These are phyloP conservation scores for Mamestra configurata DNA, from an alignment of 1,140 invertebrate species.

Conservation along the genomic window DNA sequence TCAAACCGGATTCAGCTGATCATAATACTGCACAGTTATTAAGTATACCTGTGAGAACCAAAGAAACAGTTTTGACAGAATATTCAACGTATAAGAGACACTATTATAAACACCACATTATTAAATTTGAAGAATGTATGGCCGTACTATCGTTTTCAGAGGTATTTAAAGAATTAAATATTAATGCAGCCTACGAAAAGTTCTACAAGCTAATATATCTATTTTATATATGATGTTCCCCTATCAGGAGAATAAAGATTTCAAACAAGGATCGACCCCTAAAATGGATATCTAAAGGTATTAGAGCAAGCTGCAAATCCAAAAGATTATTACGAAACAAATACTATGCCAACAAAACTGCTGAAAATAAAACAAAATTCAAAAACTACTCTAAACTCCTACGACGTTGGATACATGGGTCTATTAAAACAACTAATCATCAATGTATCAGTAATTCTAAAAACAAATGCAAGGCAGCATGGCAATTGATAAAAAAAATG, in stretches of 20 bases:
- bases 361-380: neutral
- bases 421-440: no score
- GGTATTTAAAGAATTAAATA: neutral
- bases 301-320: neutral
- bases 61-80: neutral
- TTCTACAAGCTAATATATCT: neutral
- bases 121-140: slow-evolving; percentile 4
- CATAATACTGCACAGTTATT: slow-evolving; percentile 10
- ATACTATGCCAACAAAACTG: neutral
- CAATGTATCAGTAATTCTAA: no score
- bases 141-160: neutral
- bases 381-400: slow-evolving; percentile 2
- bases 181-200: neutral
- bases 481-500: no score
- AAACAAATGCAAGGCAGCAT: no score
- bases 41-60: no score
- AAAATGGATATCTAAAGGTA: slow-evolving; percentile 13
- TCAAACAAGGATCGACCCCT: neutral
- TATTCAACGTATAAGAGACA: neutral
- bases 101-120: neutral
- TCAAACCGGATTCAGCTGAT: no score
- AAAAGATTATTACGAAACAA: slow-evolving; percentile 2
- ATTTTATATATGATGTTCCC: slow-evolving; percentile 8
- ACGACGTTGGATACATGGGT: neutral
- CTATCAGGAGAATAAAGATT: neutral